Evolutionary conservation across 1,140 invertebrate genomes (phyloP), one percentile per base, ranked within the genome.

Genomic region (Anastrepha ludens): DNA sequence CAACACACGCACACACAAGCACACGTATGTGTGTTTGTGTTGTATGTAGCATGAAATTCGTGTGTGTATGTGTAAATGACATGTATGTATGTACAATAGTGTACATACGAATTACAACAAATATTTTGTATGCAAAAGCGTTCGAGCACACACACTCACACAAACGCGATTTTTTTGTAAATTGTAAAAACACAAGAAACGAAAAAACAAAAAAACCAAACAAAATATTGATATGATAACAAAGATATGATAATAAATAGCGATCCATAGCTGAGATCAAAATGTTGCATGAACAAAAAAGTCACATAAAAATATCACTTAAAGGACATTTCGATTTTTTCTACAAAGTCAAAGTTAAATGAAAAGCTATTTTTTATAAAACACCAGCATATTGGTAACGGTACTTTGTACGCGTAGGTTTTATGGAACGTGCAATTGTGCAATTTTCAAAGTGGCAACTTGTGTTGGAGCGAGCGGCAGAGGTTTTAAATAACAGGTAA

Each of bases 271-370:
- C 62, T 62, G 8, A 62, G 39, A 62, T 11, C 20, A 39, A 5
- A 41, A 86, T 60, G 13, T 58, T 60, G 1, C 29, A 47, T 17
- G 17, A 39, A 20, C n/a, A 44, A 78, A 15, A 60, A 59, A 15
- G 9, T 60, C 17, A 41, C n/a, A 64, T 6, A 39, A 44, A 17
- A 44, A 86, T 39, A 44, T 86, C 55, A 86, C 44, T 9, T n/a
- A 62, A 62, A 86, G 47, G 20, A 86, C 13, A 86, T 86, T 86
- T 86, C 20, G 29, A 65, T 41, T 86, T 86, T 86, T 86, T 86
- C 58, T 62, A 60, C 58, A 86, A 60, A 86, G 58, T 86, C 62
- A 65, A 86, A 86, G 7, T 86, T 62, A 86, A 9, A 62, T 29
- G 58, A 50, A 55, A 9, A 81, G 47, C 74, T 81, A 81, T 81